phyloP scores from a whole-genome alignment of 2,113 vertebrate species.

The Xenopus laevis region DNA sequence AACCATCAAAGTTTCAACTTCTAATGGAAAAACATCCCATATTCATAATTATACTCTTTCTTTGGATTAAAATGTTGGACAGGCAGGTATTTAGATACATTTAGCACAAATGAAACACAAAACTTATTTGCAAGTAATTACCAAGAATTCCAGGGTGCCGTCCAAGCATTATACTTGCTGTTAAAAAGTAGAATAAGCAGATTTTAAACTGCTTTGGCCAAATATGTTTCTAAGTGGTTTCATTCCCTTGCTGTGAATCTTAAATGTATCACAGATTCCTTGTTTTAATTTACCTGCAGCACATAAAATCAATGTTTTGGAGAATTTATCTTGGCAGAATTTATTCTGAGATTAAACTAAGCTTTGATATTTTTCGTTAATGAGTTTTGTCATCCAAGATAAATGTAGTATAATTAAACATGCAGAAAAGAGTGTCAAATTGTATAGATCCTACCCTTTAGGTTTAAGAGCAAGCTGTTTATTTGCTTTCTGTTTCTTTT shows the following conservation, averaged over 20 bases:
- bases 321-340: conserved; percentile 19
- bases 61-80: too few species aligned
- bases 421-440: conserved; percentile 35
- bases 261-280: conserved; percentile 25
- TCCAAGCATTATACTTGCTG: too few species aligned
- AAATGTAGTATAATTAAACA: conserved; percentile 31
- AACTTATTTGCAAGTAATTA: too few species aligned
- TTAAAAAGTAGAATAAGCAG: background rate
- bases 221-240: conserved; percentile 24
- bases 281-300: conserved; percentile 31
- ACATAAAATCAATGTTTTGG: conserved; percentile 1
- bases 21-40: too few species aligned
- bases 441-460: conserved; percentile 32
- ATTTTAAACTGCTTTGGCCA: conserved; percentile 8
- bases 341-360: conserved; percentile 24
- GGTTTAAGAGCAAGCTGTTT: conserved; percentile 37
- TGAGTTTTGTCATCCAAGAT: conserved; percentile 33
- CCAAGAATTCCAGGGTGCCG: too few species aligned
- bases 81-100: too few species aligned
- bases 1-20: too few species aligned
- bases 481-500: conserved; percentile 24
- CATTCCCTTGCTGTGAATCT: conserved; percentile 23
- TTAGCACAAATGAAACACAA: too few species aligned
- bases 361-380: conserved; percentile 39
- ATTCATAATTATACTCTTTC: too few species aligned